Evolutionary conservation across 2,797 vertebrate species (phyloP), one percentile per base, ranked within the genome.

Genomic region (Enteromius fasciolatus): DNA sequence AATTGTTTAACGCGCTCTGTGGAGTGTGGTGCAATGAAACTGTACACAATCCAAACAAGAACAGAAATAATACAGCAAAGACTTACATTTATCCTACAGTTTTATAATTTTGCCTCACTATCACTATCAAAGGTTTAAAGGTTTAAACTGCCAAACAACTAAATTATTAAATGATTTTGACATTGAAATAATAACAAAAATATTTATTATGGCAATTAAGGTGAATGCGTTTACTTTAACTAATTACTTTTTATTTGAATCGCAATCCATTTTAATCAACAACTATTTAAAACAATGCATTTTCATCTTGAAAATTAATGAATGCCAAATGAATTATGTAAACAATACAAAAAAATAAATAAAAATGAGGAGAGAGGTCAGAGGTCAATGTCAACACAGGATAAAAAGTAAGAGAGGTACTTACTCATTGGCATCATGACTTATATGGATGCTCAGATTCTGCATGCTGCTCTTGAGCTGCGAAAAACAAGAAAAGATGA

Each of bases 391-490:
- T 76, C 36, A 73, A 84, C 50, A 69, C 41, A 81, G 77, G 61
- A 46, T 10, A 18, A 6, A 73, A 41, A 70, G n/a, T 54, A 18
- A 23, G 57, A 25, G 33, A 80, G 41, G 54, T n/a, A 96, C 98
- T 97, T 92, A 99, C 98, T 96, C 92, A 89, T 23, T 95, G 85
- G 0, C 17, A 74, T 92, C 93, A 17, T 91, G 82, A 54, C 1
- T 89, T 80, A 83, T 93, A 88, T 90, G 90, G 83, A 97, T 78
- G 14, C 79, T 93, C 88, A 98, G 69, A 1, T 76, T 20, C 89
- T 99, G 98, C 25, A 98, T 92, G 54, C 82, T 88, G 3, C 95
- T 95, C 25, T 88, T 93, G 64, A 98, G 69, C 97, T 99, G 92
- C 5, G 72, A 9, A 76, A 84, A 76, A 78, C 23, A 86, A 10